Evolutionary conservation across 2,113 vertebrate species (phyloP), one percentile per base, ranked within the genome.

Genomic region (Motacilla alba): DNA sequence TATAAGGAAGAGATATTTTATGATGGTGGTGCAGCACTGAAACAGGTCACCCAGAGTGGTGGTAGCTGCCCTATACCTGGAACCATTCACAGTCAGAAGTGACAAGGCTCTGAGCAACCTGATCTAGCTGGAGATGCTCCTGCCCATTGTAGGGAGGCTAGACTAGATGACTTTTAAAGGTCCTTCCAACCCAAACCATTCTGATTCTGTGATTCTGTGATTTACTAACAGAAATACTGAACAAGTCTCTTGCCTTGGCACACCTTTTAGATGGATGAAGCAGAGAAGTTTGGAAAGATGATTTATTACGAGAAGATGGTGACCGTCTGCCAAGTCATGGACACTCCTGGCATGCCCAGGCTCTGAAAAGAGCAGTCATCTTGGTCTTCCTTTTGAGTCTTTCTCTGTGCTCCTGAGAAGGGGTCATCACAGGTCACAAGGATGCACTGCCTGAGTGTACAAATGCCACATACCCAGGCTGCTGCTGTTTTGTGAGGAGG

Each of bases 401-500:
- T 58, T 46, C 52, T n/a, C 60, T 22, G 15, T 76, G 7, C 24
- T 90, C 22, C n/a, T 16, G 11, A 76, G 78, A 13, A 82, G 4
- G 8, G 26, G 59, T 28, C 39, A 78, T 84, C 60, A 64, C 2
- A 6, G 13, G 49, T 69, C 68, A 62, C 41, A 16, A 58, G 15
- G 9, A 47, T 44, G 74, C 1, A 0, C 16, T 31, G 19, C 52
- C 47, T 2, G 3, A 79, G 22, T 1, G 0, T 44, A 33, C 26
- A 50, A 63, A 2, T 9, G 27, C 15, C 37, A 53, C 20, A 58
- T 22, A 67, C 14, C 2, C 49, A 44, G 22, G 0, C 1, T 1
- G 18, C 49, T 52, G 24, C 60, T 79, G 27, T 13, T 52, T 2
- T 47, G 39, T 6, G 24, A 24, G 28, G 7, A 55, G 22, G 20